phyloP scores from a whole-genome alignment of 2,797 vertebrate species.

The Gadopsis bispinosus region DNA sequence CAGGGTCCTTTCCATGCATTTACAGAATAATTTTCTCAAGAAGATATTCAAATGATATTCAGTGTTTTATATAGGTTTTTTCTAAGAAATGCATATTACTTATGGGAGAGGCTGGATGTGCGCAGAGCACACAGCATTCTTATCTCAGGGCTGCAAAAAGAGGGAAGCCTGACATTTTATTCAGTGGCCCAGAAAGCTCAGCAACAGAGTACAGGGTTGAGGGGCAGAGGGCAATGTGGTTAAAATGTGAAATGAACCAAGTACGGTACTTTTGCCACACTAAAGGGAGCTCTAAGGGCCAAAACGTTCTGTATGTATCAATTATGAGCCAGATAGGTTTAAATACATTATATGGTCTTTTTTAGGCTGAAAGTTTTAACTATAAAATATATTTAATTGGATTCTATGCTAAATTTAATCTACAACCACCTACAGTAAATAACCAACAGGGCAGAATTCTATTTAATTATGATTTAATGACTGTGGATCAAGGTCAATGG shows the following conservation, averaged over 20 bases:
- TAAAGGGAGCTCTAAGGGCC: slow-evolving; percentile 1
- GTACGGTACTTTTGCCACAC: slow-evolving; percentile 5
- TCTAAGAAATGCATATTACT: slow-evolving; percentile 36
- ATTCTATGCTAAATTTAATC: slow-evolving; percentile 27
- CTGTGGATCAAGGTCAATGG: slow-evolving; percentile 49
- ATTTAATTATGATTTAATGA: slow-evolving; percentile 47
- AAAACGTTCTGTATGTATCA: slow-evolving; percentile 11
- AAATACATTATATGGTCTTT: not conserved
- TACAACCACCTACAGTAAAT: slow-evolving; percentile 46
- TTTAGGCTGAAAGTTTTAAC: not conserved
- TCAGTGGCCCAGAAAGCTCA: slow-evolving; percentile 39
- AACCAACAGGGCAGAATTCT: slow-evolving; percentile 34
- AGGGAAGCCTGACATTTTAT: slow-evolving; percentile 42
- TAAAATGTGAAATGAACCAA: slow-evolving; percentile 54
- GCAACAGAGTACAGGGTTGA: slow-evolving; percentile 10
- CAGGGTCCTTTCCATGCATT: slow-evolving; percentile 41
- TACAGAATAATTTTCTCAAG: slow-evolving; percentile 46
- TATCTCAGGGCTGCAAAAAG: slow-evolving; percentile 68
- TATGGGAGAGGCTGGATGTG: slow-evolving; percentile 33
- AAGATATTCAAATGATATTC: slow-evolving; percentile 64
- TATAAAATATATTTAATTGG: not conserved
- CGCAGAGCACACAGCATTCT: slow-evolving; percentile 37
- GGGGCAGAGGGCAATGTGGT: slow-evolving; percentile 18
- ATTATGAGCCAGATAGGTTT: slow-evolving; percentile 12
- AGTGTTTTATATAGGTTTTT: slow-evolving; percentile 24